These are phyloP conservation scores for Neoarius graeffei DNA, from an alignment of 2,113 vertebrate species.

Conservation along the genomic window DNA sequence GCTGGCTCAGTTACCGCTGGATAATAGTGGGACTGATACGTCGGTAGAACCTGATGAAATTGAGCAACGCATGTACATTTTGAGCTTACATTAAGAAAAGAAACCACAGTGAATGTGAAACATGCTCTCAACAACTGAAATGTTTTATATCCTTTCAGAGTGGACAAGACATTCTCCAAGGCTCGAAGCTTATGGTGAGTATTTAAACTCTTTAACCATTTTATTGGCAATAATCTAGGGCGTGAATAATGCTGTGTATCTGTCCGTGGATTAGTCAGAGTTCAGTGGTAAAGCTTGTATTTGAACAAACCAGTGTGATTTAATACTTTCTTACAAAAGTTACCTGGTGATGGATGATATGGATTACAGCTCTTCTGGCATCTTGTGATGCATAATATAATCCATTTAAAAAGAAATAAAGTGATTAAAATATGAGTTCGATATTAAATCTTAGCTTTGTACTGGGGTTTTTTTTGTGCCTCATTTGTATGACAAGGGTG, in stretches of 20 bases:
- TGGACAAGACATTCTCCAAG: slow-evolving; percentile 63
- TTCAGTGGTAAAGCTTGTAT: not conserved
- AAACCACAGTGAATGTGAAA: not conserved
- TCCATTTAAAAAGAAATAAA: not conserved
- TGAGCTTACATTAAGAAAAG: not conserved
- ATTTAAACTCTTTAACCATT: not conserved
- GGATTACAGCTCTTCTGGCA: not conserved
- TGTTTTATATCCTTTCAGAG: slow-evolving; percentile 51
- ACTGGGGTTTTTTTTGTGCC: not conserved
- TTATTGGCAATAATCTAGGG: not conserved
- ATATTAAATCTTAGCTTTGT: not conserved
- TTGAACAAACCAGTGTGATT: not conserved
- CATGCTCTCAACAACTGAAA: slow-evolving; percentile 1
- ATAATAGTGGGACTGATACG: not conserved
- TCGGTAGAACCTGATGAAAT: not conserved
- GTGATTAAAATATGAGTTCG: not conserved
- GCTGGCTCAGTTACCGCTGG: not conserved
- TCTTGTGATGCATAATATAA: not conserved
- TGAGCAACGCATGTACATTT: not conserved
- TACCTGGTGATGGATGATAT: not conserved
- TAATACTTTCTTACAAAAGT: not conserved
- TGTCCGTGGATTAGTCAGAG: not conserved
- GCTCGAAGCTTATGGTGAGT: slow-evolving; percentile 59
- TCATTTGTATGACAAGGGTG: not conserved
- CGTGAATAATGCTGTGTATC: not conserved